Percentiles rank a stretch among this genome's conserved stretches.
phyloP scores from a whole-genome alignment of 2,113 vertebrate species.

The Bubalus kerabau region DNA sequence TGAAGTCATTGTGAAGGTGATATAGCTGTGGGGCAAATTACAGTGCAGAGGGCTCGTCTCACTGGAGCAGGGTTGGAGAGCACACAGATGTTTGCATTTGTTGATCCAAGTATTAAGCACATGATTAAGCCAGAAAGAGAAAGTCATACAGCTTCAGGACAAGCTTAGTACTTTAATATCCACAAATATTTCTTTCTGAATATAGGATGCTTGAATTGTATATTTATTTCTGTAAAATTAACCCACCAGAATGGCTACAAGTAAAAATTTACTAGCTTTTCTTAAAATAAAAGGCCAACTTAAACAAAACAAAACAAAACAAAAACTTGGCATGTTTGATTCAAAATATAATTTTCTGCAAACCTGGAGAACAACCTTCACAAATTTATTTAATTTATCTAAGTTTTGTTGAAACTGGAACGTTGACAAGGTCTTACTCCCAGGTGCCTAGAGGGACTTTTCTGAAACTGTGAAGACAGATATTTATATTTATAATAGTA shows the following conservation, averaged over 20 bases:
- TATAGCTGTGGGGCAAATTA: neutral
- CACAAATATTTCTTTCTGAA: neutral
- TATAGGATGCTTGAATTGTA: neutral
- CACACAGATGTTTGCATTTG: neutral
- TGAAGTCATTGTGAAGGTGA: neutral
- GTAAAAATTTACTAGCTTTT: neutral
- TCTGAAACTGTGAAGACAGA: neutral
- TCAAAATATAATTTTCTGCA: neutral
- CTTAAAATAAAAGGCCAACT: neutral
- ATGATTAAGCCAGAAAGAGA: neutral
- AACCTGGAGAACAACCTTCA: neutral
- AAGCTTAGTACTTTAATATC: neutral
- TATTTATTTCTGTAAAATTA: neutral
- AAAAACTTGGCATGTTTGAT: neutral
- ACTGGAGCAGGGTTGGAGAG: neutral
- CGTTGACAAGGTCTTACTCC: neutral
- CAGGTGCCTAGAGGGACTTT: neutral
- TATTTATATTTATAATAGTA: neutral
- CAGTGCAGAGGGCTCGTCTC: neutral
- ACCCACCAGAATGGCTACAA: neutral
- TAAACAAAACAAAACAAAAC: neutral
- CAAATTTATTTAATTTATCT: neutral
- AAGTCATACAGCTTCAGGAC: neutral
- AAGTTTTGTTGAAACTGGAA: neutral
- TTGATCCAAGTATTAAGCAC: neutral